A percentile compares a stretch with the other conserved stretches of the same genome.
Conservation (phyloP, 2,888 invertebrate genomes). For the Syrista parreyssii region DNA sequence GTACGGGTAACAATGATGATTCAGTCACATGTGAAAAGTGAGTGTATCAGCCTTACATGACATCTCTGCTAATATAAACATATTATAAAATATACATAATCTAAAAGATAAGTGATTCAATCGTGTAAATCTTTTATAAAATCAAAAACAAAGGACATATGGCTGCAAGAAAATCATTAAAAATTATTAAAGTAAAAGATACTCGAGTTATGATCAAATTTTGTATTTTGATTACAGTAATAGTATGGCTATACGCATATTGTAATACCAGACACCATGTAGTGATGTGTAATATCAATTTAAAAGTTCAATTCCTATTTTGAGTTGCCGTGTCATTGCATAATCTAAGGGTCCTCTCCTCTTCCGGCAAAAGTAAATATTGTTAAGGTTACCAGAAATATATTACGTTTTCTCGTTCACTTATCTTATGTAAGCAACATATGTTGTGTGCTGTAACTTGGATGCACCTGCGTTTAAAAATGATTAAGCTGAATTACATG, state of each 20-base stretch:
- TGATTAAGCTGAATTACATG: background rate
- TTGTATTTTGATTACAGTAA: conserved; percentile 6
- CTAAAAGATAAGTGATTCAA: conserved; percentile 9
- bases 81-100: background rate
- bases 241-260: conserved; percentile 14
- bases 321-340: conserved; percentile 12
- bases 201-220: background rate
- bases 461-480: background rate
- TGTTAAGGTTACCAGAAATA: conserved; percentile 10
- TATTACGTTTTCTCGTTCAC: background rate
- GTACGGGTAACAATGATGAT: conserved; percentile 14
- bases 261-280: conserved; percentile 10
- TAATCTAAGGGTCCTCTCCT: conserved; percentile 7
- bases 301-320: conserved; percentile 18
- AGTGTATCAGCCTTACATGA: conserved; percentile 8
- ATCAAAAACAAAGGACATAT: conserved; percentile 3
- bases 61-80: conserved; percentile 11
- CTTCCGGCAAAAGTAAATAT: conserved; percentile 3
- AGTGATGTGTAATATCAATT: conserved; percentile 12
- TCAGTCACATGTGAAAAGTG: conserved; percentile 11
- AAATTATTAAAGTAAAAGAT: background rate
- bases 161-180: conserved; percentile 8
- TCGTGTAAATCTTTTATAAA: conserved; percentile 1
- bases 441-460: background rate
- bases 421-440: background rate